A percentile compares a stretch with the other conserved stretches of the same genome.
phyloP scores from a whole-genome alignment of 2,113 vertebrate species.

The Urocitellus parryii region DNA sequence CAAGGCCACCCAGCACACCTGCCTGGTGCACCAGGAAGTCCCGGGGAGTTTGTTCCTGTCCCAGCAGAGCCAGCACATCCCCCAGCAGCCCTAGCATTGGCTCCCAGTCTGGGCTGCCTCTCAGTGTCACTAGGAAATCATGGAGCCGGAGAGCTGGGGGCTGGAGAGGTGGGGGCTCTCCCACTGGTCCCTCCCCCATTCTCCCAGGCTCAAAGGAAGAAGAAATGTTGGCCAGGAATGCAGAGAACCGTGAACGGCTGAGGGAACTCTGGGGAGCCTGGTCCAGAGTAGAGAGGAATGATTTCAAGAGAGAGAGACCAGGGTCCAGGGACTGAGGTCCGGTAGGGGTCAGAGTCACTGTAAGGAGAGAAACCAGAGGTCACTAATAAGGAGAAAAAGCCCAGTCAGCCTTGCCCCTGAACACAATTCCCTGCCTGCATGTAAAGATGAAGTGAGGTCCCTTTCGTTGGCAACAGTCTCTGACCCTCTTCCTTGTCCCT shows the following conservation, averaged over 20 bases:
- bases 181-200: slow-evolving; percentile 87
- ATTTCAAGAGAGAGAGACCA: slow-evolving; percentile 75
- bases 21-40: slow-evolving; percentile 92
- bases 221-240: slow-evolving; percentile 93
- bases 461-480: background rate
- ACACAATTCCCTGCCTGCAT: background rate
- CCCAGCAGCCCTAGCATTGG: slow-evolving; percentile 90
- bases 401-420: background rate
- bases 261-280: slow-evolving; percentile 62
- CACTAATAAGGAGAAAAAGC: background rate
- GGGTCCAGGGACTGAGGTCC: slow-evolving; percentile 46
- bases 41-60: slow-evolving; percentile 88
- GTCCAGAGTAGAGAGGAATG: slow-evolving; percentile 72
- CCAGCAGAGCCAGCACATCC: slow-evolving; percentile 88
- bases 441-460: background rate
- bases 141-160: slow-evolving; percentile 90
- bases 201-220: slow-evolving; percentile 88
- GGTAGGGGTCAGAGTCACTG: slow-evolving; percentile 62
- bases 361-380: slow-evolving; percentile 59
- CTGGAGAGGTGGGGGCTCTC: slow-evolving; percentile 87
- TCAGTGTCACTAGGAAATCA: slow-evolving; percentile 92
- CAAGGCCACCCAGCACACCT: slow-evolving; percentile 90
- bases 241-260: slow-evolving; percentile 68
- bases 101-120: slow-evolving; percentile 93
- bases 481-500: background rate